Evolutionary conservation across 2,888 invertebrate species (phyloP).

Genomic region (Drosophila antonietae): DNA sequence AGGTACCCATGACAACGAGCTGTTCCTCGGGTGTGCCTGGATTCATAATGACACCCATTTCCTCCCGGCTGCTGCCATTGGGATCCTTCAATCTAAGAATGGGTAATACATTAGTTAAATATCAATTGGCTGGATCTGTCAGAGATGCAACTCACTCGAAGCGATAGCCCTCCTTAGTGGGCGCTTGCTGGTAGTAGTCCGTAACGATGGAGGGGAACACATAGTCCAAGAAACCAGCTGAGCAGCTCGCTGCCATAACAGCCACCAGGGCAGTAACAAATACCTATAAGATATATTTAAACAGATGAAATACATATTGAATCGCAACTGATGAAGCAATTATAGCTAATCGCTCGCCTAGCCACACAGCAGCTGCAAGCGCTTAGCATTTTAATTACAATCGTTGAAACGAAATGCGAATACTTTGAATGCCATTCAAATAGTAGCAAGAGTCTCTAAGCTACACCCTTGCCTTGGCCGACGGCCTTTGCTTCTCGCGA

Average conservation of each 20-base stretch:
- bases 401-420: conserved; percentile 25
- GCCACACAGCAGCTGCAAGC: conserved; percentile 36
- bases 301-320: conserved; percentile 12
- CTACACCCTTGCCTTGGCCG: conserved; percentile 21
- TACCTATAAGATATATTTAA: conserved; percentile 52
- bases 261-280: conserved; percentile 69
- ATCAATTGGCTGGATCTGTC: background rate
- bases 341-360: conserved; percentile 9
- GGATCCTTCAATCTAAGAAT: conserved; percentile 75
- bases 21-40: conserved; percentile 82
- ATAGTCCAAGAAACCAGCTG: conserved; percentile 74
- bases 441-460: conserved; percentile 17
- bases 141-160: conserved; percentile 72
- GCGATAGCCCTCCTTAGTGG: conserved; percentile 82
- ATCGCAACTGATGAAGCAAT: conserved; percentile 21
- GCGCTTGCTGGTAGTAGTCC: conserved; percentile 72
- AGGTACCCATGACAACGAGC: conserved; percentile 83
- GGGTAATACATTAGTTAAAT: background rate
- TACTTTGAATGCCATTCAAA: conserved; percentile 50
- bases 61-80: conserved; percentile 83
- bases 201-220: conserved; percentile 74
- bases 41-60: conserved; percentile 83
- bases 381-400: conserved; percentile 29
- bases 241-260: conserved; percentile 62
- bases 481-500: background rate